These are phyloP conservation scores for Vipera latastei DNA, from an alignment of 2,797 vertebrate species.

Conservation along the genomic window DNA sequence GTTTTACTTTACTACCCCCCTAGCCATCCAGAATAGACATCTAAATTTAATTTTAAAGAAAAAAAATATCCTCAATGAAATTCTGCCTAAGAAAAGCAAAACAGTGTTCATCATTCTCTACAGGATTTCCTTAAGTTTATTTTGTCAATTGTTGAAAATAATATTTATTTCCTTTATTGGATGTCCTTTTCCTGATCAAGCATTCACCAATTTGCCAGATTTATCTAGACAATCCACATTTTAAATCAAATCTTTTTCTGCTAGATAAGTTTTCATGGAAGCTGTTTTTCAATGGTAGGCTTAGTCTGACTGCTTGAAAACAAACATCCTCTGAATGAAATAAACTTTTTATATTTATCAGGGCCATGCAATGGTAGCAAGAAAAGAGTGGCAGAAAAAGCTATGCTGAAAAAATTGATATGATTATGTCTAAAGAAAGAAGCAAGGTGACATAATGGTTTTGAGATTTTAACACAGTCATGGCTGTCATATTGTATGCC, in stretches of 20 bases:
- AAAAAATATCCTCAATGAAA: constrained; percentile 23
- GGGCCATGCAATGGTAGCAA: constrained; percentile 34
- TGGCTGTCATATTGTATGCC: constrained; percentile 46
- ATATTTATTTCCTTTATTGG: constrained; percentile 50
- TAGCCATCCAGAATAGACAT: constrained; percentile 39
- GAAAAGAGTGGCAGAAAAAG: constrained; percentile 16
- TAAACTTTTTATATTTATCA: constrained; percentile 31
- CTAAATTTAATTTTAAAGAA: constrained; percentile 30
- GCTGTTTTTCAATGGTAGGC: constrained; percentile 36
- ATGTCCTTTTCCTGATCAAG: constrained; percentile 35
- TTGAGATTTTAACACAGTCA: constrained; percentile 53
- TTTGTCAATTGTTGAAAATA: constrained; percentile 5
- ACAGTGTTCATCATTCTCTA: not conserved
- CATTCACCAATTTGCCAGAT: constrained; percentile 24
- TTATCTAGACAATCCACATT: constrained; percentile 11
- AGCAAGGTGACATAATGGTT: constrained; percentile 48
- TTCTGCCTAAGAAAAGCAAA: constrained; percentile 4
- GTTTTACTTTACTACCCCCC: constrained; percentile 26
- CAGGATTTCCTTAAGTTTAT: constrained; percentile 29
- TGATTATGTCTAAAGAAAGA: constrained; percentile 32
- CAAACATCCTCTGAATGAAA: constrained; percentile 14
- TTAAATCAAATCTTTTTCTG: constrained; percentile 20
- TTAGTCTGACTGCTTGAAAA: constrained; percentile 43
- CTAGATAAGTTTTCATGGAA: constrained; percentile 28
- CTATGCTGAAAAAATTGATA: constrained; percentile 18